phyloP scores from a whole-genome alignment of 2,888 invertebrate species.

The Epirrhoe alternata region DNA sequence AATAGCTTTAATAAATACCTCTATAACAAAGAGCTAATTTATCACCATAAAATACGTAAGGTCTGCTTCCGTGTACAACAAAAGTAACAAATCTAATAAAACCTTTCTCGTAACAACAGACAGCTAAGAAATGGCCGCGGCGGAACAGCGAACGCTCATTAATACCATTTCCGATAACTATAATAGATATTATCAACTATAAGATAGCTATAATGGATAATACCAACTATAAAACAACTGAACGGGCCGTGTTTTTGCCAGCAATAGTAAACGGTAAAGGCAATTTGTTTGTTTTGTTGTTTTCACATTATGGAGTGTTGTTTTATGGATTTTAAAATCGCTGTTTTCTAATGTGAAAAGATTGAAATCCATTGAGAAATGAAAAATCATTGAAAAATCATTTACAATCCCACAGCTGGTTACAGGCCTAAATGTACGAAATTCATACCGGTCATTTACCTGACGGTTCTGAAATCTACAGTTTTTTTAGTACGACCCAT shows the following conservation, averaged over 20 bases:
- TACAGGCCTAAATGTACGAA: too few species aligned
- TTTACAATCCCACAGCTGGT: too few species aligned
- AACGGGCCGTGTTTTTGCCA: background rate
- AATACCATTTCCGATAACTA: constrained; percentile 56
- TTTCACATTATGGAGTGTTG: too few species aligned
- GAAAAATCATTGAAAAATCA: too few species aligned
- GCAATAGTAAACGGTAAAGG: background rate
- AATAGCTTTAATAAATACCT: constrained; percentile 23
- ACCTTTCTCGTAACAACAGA: constrained; percentile 28
- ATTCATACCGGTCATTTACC: too few species aligned
- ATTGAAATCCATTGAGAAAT: too few species aligned
- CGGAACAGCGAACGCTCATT: constrained; percentile 52
- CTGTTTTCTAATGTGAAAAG: too few species aligned
- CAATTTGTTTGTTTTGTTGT: background rate
- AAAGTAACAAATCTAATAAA: constrained; percentile 29
- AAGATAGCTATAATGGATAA: constrained; percentile 37
- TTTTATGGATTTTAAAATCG: too few species aligned
- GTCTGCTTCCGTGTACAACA: constrained; percentile 30
- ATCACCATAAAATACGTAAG: constrained; percentile 31
- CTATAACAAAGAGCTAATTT: constrained; percentile 27
- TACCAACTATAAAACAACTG: background rate
- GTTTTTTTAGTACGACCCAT: too few species aligned
- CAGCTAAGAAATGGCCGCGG: constrained; percentile 39
- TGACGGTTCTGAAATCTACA: too few species aligned
- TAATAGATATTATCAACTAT: constrained; percentile 46